Evolutionary conservation across 2,797 vertebrate genomes (phyloP), one percentile per base, ranked within the genome.

Genomic region (Aldrovandia affinis): DNA sequence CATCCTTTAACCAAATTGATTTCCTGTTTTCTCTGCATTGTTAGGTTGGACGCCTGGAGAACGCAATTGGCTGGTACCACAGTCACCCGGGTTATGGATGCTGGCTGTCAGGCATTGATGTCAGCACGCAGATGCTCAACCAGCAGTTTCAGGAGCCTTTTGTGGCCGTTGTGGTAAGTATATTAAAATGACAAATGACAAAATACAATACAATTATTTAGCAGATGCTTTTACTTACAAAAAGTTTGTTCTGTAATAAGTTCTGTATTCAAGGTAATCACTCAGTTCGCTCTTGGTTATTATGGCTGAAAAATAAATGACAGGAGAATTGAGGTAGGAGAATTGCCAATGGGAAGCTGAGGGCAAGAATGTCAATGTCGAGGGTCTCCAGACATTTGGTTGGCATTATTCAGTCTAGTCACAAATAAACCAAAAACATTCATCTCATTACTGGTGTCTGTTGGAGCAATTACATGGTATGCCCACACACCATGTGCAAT

Each of bases 41-140:
- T 83, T 90, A 99, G 98, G 98, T 99, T 82, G 98, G 98, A 30
- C 96, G 98, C 4, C 95, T 99, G 89, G 98, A 99, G 95, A 99
- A 99, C 79, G 98, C 98, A 18, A 99, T 99, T 81, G 98, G 98
- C 88, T 99, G 98, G 98, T 99, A 99, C 87, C 98, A 99, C 93
- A 99, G 98, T 94, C 98, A 99, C 89, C 98, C 98, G 0, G 98
- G 98, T 85, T 99, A 99, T 5, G 98, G 98, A 87, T 99, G 98
- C 95, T 99, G 98, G 98, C 97, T 99, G 65, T 99, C 98, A 0
- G 98, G 98, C 39, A 99, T 99, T 68, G 98, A 99, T 83, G 98
- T 99, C 92, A 99, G 98, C 89, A 99, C 98, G 88, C 98, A 99
- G 93, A 99, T 99, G 98, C 98, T 99, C 75, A 99, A 99, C 90